phyloP scores from a whole-genome alignment of 2,888 invertebrate genomes.

The Argyra leucocephala region DNA sequence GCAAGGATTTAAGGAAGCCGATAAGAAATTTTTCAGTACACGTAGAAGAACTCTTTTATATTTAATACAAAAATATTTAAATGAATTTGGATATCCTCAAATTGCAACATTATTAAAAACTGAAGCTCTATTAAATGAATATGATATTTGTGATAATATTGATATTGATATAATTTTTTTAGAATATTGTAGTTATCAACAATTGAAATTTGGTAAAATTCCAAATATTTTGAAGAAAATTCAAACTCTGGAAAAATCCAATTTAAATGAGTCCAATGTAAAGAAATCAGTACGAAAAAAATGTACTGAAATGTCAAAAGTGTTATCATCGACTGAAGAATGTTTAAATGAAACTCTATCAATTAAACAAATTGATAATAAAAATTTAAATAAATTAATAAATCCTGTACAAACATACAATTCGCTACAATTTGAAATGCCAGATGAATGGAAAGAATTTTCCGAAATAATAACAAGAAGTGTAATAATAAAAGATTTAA shows the following conservation, averaged over 20 bases:
- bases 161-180: slow-evolving; percentile 79
- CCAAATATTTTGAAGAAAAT: slow-evolving; percentile 63
- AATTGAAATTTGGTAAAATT: slow-evolving; percentile 73
- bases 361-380: slow-evolving; percentile 19
- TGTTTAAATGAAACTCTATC: slow-evolving; percentile 19
- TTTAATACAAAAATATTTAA: slow-evolving; percentile 58
- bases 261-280: slow-evolving; percentile 9
- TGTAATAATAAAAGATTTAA: slow-evolving; percentile 52
- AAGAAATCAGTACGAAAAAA: background rate
- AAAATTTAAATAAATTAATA: slow-evolving; percentile 20
- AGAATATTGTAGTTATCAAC: slow-evolving; percentile 81
- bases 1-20: background rate
- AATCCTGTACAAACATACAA: slow-evolving; percentile 17
- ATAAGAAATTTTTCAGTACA: background rate
- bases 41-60: slow-evolving; percentile 50
- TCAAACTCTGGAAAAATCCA: slow-evolving; percentile 18
- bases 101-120: slow-evolving; percentile 55
- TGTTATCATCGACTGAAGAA: slow-evolving; percentile 10
- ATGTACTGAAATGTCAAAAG: slow-evolving; percentile 10
- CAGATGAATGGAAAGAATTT: slow-evolving; percentile 55
- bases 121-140: slow-evolving; percentile 63
- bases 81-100: slow-evolving; percentile 54
- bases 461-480: slow-evolving; percentile 49
- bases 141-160: slow-evolving; percentile 80
- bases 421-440: slow-evolving; percentile 8